Evolutionary conservation across 2,797 vertebrate genomes (phyloP), one percentile per base, ranked within the genome.

Genomic region (Alauda arvensis): DNA sequence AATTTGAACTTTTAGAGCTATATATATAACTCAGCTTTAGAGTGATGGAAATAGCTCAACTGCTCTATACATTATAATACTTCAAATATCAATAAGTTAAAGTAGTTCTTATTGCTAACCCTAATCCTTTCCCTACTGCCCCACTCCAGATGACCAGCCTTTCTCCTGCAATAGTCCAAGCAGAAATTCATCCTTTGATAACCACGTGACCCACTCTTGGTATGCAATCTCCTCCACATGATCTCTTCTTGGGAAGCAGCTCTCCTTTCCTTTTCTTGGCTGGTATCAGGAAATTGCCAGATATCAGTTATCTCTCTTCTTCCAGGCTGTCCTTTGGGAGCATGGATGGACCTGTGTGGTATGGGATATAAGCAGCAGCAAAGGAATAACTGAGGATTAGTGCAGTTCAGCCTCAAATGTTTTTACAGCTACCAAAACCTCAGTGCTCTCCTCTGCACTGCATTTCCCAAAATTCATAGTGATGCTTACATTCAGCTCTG

Each of bases 1-100:
- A 87, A 92, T 78, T 87, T 46, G 14, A 87, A 63, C 80, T 74
- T 83, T 85, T 71, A 75, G 37, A 45, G 40, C 69, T 86, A 83
- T 57, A 77, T 62, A 69, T 62, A 69, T 83, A 93, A 78, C 37
- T 69, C 56, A 68, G 45, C 37, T 63, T 56, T 21, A 70, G 40
- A 11, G 33, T 61, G 66, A 43, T 62, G 80, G 28, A 83, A 81
- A 87, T 70, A 83, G 39, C n/a, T 62, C 33, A 5, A 5, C 71
- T 81, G 12, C 45, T 89, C 45, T 37, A 42, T 26, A 31, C 8
- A 3, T 56, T 40, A 46, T 43, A 62, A 75, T 33, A 85, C 20
- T 55, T 51, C 48, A 84, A 82, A 75, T 12, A 71, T 4, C 48
- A 79, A 0, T n/a, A 83, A 56, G 10, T 57, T 68, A 18, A 81